Evolutionary conservation across 1,140 invertebrate species (phyloP).

Genomic region (Pseudomyrmex pallidus): DNA sequence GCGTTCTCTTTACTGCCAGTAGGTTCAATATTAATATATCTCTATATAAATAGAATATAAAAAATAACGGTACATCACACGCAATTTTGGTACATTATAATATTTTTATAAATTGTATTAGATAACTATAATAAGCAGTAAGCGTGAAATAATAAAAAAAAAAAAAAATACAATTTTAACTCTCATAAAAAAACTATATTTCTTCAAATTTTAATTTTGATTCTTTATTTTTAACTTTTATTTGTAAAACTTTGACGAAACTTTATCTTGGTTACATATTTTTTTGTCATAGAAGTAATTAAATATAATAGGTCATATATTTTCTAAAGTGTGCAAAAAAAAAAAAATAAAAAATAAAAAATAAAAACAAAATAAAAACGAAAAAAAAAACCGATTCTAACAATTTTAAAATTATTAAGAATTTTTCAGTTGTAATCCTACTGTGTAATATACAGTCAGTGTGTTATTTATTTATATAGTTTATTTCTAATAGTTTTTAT

Average conservation of each 20-base stretch:
- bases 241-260: slow-evolving; percentile 12
- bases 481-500: no score
- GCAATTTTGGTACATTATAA: slow-evolving; percentile 82
- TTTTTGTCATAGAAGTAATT: slow-evolving; percentile 15
- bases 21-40: slow-evolving; percentile 76
- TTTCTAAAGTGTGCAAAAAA: background rate
- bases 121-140: slow-evolving; percentile 74
- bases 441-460: no score
- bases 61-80: slow-evolving; percentile 76
- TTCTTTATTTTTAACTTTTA: slow-evolving; percentile 31
- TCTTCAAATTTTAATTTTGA: slow-evolving; percentile 55
- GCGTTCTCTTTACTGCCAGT: slow-evolving; percentile 77
- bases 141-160: slow-evolving; percentile 79
- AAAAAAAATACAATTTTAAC: slow-evolving; percentile 39
- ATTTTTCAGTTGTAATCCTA: no score
- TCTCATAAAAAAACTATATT: slow-evolving; percentile 65
- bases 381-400: background rate
- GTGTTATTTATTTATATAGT: no score
- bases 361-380: background rate
- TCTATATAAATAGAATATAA: slow-evolving; percentile 76
- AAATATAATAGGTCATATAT: background rate
- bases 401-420: no score
- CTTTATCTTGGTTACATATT: slow-evolving; percentile 11
- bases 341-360: background rate
- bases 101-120: slow-evolving; percentile 84